phyloP scores from a whole-genome alignment of 1,140 invertebrate species.

The Brachionus paranguensis region DNA sequence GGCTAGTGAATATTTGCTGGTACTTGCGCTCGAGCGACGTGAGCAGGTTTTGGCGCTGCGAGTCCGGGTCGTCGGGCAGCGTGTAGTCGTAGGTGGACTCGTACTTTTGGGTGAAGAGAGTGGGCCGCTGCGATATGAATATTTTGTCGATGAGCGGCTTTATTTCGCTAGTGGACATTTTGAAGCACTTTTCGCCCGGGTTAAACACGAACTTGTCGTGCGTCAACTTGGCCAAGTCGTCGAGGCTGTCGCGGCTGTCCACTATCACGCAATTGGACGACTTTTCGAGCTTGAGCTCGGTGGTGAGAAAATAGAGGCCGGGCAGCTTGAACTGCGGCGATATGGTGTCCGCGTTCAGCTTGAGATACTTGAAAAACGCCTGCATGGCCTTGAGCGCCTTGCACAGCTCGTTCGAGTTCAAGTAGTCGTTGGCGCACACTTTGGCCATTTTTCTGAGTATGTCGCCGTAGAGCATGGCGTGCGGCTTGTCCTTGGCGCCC shows the following conservation, averaged over 20 bases:
- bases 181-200: constrained; percentile 17
- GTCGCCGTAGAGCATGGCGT: constrained; percentile 27
- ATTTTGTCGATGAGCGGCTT: constrained; percentile 39
- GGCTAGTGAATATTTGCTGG: constrained; percentile 26
- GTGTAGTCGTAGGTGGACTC: constrained; percentile 14
- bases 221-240: constrained; percentile 3
- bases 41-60: constrained; percentile 25
- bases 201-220: constrained; percentile 38
- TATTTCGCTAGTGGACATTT: neutral
- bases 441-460: constrained; percentile 38
- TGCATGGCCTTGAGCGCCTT: constrained; percentile 37
- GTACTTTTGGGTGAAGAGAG: constrained; percentile 36
- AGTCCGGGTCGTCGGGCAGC: constrained; percentile 34
- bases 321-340: neutral
- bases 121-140: constrained; percentile 15
- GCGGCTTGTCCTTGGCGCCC: neutral
- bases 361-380: constrained; percentile 35
- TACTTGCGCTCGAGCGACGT: constrained; percentile 28
- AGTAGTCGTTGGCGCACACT: constrained; percentile 24
- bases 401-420: constrained; percentile 40
- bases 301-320: constrained; percentile 31
- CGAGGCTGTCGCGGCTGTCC: constrained; percentile 20
- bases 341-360: neutral
- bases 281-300: constrained; percentile 38
- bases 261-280: constrained; percentile 13